phyloP scores from a whole-genome alignment of 2,113 vertebrate species.

The Megaceryle maxima region DNA sequence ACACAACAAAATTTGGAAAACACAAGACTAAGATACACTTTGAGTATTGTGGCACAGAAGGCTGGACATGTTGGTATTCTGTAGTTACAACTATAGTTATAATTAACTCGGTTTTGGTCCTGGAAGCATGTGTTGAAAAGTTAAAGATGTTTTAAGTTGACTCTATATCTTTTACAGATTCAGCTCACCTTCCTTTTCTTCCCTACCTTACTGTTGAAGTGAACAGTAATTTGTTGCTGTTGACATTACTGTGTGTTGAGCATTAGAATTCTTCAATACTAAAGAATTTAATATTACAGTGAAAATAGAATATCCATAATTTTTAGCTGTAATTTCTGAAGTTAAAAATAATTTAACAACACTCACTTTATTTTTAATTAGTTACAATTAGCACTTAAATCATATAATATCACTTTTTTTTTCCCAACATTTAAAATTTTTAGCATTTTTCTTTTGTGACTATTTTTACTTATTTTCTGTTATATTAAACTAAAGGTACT shows the following conservation, averaged over 20 bases:
- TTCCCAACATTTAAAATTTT: background rate
- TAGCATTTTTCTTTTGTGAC: background rate
- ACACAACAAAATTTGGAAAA: background rate
- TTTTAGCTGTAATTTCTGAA: background rate
- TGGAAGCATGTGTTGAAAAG: background rate
- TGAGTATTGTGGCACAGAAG: background rate
- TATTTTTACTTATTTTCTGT: background rate
- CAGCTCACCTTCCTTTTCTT: background rate
- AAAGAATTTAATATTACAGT: background rate
- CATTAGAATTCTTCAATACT: background rate
- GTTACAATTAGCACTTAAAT: background rate
- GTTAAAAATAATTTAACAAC: background rate
- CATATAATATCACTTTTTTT: background rate
- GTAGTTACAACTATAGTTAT: background rate
- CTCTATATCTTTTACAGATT: background rate
- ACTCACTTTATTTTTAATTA: background rate
- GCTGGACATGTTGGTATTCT: background rate
- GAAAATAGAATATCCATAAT: background rate
- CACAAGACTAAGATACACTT: background rate
- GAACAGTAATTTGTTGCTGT: background rate
- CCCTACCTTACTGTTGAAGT: background rate
- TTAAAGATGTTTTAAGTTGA: background rate
- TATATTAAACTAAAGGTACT: background rate
- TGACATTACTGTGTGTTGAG: accelerated
- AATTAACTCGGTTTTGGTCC: background rate